A percentile compares a stretch with the other conserved stretches of the same genome.
These are phyloP conservation scores for Stegophylla sp. DNA, from an alignment of 2,888 invertebrate species.

Conservation along the genomic window DNA sequence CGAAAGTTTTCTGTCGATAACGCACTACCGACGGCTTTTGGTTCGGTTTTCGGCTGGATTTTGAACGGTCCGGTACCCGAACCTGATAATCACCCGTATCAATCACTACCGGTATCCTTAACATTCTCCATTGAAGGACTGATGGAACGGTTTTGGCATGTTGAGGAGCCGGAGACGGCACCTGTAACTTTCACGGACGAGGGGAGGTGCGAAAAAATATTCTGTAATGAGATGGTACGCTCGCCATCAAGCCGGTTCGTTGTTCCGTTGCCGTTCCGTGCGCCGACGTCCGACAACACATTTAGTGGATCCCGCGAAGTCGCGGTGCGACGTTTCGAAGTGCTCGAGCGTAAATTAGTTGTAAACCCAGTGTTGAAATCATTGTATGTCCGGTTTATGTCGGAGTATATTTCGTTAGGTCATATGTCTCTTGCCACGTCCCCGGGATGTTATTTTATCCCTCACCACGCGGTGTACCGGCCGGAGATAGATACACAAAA, in stretches of 20 bases:
- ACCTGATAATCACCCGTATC: not conserved
- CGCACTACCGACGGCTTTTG: not conserved
- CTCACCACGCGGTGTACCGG: slow-evolving; percentile 61
- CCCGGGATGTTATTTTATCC: slow-evolving; percentile 45
- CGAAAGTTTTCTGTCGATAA: not conserved
- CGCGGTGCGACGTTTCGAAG: not conserved
- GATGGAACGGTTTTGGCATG: not conserved
- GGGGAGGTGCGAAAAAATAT: not conserved
- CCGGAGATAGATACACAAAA: slow-evolving; percentile 54
- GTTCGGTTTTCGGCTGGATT: not conserved
- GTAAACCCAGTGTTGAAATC: not conserved
- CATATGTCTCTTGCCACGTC: not conserved
- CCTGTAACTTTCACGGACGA: not conserved
- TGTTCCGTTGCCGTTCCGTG: slow-evolving; percentile 7
- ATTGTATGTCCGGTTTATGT: not conserved
- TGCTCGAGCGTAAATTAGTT: not conserved
- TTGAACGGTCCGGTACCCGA: not conserved
- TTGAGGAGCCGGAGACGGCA: not conserved
- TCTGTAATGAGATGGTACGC: not conserved
- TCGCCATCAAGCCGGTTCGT: not conserved
- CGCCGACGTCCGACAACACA: not conserved
- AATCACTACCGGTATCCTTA: not conserved
- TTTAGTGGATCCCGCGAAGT: not conserved
- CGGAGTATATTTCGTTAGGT: not conserved
- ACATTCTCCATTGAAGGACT: not conserved